Evolutionary conservation across 2,888 invertebrate species (phyloP).

Genomic region (Rhaphigaster nebulosa): DNA sequence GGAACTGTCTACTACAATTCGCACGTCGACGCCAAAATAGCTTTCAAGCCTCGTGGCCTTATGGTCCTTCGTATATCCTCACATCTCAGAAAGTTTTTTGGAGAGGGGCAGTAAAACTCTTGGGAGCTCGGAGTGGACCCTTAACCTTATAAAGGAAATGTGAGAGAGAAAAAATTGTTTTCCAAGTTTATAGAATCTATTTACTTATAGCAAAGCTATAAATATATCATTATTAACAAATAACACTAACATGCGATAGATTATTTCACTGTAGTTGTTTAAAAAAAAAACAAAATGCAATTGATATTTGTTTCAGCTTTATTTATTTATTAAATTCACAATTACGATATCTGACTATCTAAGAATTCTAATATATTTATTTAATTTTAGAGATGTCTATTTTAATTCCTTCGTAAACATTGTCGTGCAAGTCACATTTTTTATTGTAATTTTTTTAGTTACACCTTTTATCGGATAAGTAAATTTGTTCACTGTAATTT

Average conservation of each 20-base stretch:
- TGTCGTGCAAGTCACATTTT: too few relatives aligned
- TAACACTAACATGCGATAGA: not conserved
- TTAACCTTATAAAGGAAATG: slow-evolving; percentile 25
- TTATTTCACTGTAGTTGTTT: too few relatives aligned
- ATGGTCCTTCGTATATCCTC: slow-evolving; percentile 18
- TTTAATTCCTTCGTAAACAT: too few relatives aligned
- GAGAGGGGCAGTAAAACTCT: not conserved
- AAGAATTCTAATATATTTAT: too few relatives aligned
- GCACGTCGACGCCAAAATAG: slow-evolving; percentile 11
- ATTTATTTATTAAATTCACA: too few relatives aligned
- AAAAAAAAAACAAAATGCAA: too few relatives aligned
- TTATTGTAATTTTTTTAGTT: too few relatives aligned
- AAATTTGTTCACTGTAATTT: too few relatives aligned
- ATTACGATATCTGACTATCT: too few relatives aligned
- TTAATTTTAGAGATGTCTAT: too few relatives aligned
- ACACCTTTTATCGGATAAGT: too few relatives aligned
- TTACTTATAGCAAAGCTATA: not conserved
- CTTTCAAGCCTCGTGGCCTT: not conserved
- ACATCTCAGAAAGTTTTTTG: slow-evolving; percentile 9
- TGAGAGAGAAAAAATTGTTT: slow-evolving; percentile 9
- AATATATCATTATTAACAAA: not conserved
- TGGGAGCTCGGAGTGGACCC: not conserved
- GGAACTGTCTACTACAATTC: not conserved
- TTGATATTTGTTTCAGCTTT: too few relatives aligned
- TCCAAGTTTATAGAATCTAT: not conserved